Evolutionary conservation across 2,888 invertebrate genomes (phyloP), one percentile per base, ranked within the genome.

Genomic region (Amblyteles armatorius): DNA sequence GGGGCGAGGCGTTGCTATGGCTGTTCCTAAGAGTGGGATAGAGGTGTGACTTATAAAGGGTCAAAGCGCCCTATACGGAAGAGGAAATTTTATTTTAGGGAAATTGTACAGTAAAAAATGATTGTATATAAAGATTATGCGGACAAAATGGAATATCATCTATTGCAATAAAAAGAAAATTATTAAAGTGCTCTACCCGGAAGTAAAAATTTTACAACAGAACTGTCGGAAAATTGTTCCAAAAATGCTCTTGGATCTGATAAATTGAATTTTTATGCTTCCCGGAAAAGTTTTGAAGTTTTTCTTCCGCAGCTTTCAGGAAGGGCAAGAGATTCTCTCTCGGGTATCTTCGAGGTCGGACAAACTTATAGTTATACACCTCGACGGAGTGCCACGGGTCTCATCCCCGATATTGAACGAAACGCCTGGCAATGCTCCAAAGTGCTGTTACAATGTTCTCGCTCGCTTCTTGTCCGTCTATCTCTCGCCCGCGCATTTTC

Each of bases 351-450:
- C 57, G 57, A 72, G 72, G 72, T 57, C 57, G 57, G 22, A 40
- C 6, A 7, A 57, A 33, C 40, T 72, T 57, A 74, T 63, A 63
- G 60, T 74, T 48, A 48, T 48, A 74, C 60, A 13, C 29, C 16
- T 7, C 7, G 19, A 22, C 11, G 50, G 22, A 4, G 50, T 36
- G 29, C 50, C 77, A 29, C 65, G 52, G 71, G 36, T 71, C 55
- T 40, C 63, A 72, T 77, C 48, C 60, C 5, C n/a, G 68, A 40
- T 83, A 67, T 65, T 60, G 68, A 73, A 79, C 79, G 72, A 79
- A 60, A 63, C 60, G 68, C 29, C 68, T 83, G 79, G 83, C 83
- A 50, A 11, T 52, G 57, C 36, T 73, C 68, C 73, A 83, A 79
- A 79, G 40, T 52, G 73, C 57, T 33, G 74, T 74, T 74, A 19